Evolutionary conservation across 2,113 vertebrate species (phyloP).

Genomic region (Prionailurus viverrinus): DNA sequence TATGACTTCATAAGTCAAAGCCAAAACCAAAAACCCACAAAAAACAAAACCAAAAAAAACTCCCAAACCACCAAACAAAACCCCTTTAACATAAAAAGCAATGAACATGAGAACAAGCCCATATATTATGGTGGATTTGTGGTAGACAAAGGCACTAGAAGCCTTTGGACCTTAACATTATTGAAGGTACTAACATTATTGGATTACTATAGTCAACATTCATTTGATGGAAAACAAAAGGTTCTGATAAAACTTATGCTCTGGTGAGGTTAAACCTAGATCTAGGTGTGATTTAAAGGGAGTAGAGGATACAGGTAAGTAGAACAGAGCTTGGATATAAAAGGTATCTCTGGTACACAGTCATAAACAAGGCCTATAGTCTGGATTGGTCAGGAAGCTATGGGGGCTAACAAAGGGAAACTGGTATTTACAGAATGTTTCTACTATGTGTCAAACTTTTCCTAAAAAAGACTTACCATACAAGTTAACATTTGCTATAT

Average conservation of each 20-base stretch:
- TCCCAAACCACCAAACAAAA: background rate
- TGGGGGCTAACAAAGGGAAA: background rate
- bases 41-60: background rate
- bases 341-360: background rate
- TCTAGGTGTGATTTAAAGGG: background rate
- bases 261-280: background rate
- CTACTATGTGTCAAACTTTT: background rate
- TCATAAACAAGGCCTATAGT: background rate
- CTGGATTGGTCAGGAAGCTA: background rate
- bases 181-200: background rate
- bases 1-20: slow-evolving; percentile 60
- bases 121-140: slow-evolving; percentile 2
- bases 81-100: slow-evolving; percentile 39
- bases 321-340: background rate
- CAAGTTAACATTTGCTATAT: slow-evolving; percentile 33
- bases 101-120: slow-evolving; percentile 17
- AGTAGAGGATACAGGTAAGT: background rate
- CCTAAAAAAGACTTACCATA: slow-evolving; percentile 32
- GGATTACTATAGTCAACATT: background rate
- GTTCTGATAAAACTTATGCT: background rate
- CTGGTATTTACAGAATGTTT: background rate
- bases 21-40: slow-evolving; percentile 40
- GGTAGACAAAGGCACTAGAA: slow-evolving; percentile 44
- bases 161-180: background rate
- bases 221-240: background rate